A percentile compares a stretch with the other conserved stretches of the same genome.
phyloP scores from a whole-genome alignment of 1,140 invertebrate species.

The Caenorhabditis tropicalis region DNA sequence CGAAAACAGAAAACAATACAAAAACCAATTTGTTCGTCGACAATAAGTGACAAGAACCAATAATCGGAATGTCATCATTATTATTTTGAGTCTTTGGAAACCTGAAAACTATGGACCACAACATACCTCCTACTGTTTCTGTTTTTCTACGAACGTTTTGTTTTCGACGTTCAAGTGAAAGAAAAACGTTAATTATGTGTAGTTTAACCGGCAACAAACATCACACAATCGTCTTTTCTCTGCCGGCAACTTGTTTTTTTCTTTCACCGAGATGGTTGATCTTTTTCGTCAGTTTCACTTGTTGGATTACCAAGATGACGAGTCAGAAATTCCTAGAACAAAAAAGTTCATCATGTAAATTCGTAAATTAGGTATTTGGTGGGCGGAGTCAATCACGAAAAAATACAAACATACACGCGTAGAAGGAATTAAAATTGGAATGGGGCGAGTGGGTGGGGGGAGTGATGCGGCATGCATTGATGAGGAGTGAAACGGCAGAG shows the following conservation, averaged over 20 bases:
- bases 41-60: neutral
- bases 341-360: neutral
- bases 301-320: neutral
- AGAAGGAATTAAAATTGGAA: slow-evolving; percentile 19
- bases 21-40: neutral
- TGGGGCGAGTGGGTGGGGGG: slow-evolving; percentile 17
- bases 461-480: slow-evolving; percentile 11
- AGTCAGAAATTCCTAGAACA: neutral
- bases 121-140: neutral
- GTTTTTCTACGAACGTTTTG: neutral
- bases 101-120: too few species aligned
- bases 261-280: neutral
- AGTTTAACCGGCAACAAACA: slow-evolving; percentile 28
- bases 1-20: neutral
- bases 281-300: neutral
- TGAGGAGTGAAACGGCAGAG: slow-evolving; percentile 37
- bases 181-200: slow-evolving; percentile 1
- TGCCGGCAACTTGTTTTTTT: neutral
- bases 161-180: neutral
- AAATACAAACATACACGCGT: neutral
- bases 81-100: too few species aligned
- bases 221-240: neutral
- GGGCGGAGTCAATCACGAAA: neutral
- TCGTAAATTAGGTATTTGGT: neutral
- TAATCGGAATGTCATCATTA: too few species aligned